Conservation (phyloP, 2,888 invertebrate species). For the Rambutsinella grinnellia region DNA sequence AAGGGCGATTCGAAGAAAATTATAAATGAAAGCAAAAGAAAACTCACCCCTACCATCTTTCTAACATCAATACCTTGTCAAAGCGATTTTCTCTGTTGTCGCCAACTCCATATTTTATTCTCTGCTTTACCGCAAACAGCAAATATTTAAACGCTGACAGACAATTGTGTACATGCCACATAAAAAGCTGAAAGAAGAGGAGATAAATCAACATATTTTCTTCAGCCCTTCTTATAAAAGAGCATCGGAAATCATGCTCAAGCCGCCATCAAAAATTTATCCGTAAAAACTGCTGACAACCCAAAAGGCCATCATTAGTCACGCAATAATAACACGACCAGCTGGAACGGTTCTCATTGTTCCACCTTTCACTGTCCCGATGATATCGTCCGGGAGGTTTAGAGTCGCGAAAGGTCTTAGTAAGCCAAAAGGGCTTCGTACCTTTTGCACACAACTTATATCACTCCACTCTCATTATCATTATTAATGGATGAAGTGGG, state of each 20-base stretch:
- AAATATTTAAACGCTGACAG: no score
- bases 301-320: constrained; percentile 62
- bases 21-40: no score
- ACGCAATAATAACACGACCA: constrained; percentile 63
- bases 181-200: constrained; percentile 9
- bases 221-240: constrained; percentile 13
- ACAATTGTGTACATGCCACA: no score
- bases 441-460: constrained; percentile 20
- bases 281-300: constrained; percentile 52
- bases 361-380: background rate
- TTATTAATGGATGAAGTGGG: background rate
- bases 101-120: no score
- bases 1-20: no score
- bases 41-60: no score
- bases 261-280: constrained; percentile 60
- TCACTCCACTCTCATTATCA: no score
- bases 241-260: constrained; percentile 50
- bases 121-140: no score
- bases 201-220: constrained; percentile 30
- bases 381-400: background rate
- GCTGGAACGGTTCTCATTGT: constrained; percentile 55
- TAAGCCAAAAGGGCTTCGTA: constrained; percentile 42
- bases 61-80: no score
- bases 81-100: no score
- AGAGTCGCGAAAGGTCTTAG: background rate